Conservation (phyloP, 2,113 vertebrate species). For the Casuarius casuarius region DNA sequence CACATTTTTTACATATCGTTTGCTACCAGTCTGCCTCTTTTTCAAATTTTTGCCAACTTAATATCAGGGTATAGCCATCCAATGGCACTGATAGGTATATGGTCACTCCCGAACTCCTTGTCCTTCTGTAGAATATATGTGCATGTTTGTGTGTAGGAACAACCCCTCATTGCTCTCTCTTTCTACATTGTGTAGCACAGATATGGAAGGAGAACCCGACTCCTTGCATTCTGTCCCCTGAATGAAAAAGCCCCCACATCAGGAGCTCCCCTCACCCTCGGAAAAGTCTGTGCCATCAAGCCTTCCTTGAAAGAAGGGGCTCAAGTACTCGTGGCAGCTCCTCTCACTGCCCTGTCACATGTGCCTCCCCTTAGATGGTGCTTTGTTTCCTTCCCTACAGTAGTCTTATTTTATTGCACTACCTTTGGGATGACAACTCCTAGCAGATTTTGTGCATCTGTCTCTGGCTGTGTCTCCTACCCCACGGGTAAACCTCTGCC, state of each 20-base stretch:
- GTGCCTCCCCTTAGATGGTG: not conserved
- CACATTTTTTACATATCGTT: not conserved
- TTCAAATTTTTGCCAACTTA: not conserved
- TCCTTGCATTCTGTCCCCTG: not conserved
- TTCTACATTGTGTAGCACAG: not conserved
- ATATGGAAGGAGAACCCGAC: not conserved
- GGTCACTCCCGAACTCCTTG: not conserved
- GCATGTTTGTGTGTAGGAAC: not conserved
- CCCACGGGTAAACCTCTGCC: not conserved
- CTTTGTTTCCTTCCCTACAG: not conserved
- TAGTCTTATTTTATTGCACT: not conserved
- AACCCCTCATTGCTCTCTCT: not conserved
- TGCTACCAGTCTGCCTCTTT: not conserved
- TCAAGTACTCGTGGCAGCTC: not conserved
- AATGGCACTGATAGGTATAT: not conserved
- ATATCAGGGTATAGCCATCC: fast-evolving
- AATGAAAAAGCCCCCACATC: not conserved
- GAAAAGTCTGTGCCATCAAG: not conserved
- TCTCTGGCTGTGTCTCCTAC: not conserved
- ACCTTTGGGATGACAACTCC: not conserved
- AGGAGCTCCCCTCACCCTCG: not conserved
- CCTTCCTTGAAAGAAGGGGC: not conserved
- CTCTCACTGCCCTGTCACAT: not conserved
- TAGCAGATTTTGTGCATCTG: not conserved
- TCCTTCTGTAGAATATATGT: not conserved